A percentile compares a stretch with the other conserved stretches of the same genome.
These are phyloP conservation scores for Arenicola marina DNA, from an alignment of 2,888 invertebrate species.

Conservation along the genomic window DNA sequence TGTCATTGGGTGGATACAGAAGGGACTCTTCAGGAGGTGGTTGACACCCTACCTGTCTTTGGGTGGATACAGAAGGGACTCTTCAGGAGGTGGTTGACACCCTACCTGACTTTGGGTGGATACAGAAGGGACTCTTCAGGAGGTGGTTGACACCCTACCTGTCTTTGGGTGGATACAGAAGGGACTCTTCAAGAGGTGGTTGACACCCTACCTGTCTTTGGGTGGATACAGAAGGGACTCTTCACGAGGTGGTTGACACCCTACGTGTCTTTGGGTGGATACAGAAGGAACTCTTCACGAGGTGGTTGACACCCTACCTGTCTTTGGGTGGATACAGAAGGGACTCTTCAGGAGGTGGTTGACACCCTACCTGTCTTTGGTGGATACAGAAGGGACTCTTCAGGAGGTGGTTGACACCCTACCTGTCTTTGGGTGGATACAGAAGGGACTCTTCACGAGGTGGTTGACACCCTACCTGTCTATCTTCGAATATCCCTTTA, in stretches of 20 bases:
- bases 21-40: constrained; percentile 98
- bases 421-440: constrained; percentile 98
- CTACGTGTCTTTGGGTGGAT: constrained; percentile 98
- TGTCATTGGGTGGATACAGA: constrained; percentile 99
- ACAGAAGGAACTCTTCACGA: constrained; percentile 98
- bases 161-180: constrained; percentile 99
- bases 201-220: constrained; percentile 95
- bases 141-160: constrained; percentile 95
- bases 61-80: constrained; percentile 99
- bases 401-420: constrained; percentile 92
- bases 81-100: constrained; percentile 94
- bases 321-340: constrained; percentile 99
- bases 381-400: constrained; percentile 99
- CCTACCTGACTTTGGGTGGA: constrained; percentile 98
- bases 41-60: constrained; percentile 95
- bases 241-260: constrained; percentile 96
- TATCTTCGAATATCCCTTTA: too few relatives aligned
- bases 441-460: constrained; percentile 97
- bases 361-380: constrained; percentile 93
- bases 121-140: constrained; percentile 97
- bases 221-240: constrained; percentile 98
- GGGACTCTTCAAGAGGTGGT: constrained; percentile 97
- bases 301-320: constrained; percentile 92
- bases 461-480: constrained; percentile 96
- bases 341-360: constrained; percentile 99